Base-by-base conservation (phyloP, 2,888 invertebrate genomes). In the Antheraea assamensis region DNA sequence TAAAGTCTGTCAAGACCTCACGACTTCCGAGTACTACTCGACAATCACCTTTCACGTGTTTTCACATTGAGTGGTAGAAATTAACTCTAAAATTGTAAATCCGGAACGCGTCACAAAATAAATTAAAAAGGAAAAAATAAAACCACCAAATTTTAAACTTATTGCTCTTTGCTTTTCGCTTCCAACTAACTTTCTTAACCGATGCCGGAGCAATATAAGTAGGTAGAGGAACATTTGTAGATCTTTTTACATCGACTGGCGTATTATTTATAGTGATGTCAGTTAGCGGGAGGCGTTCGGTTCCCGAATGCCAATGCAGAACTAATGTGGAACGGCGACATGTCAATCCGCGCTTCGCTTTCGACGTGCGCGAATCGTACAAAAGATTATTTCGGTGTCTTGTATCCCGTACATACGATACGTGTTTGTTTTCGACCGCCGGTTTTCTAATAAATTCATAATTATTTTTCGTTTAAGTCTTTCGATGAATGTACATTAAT, bases 251-350 rank as follows among this genome's bases (percentile, higher is more conserved):
- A 78, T 76, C 88, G 88, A 90, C 82, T 75, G 76, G 72, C n/a
- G 77, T 79, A 73, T 75, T 92, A 92, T 90, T 90, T 91, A 92
- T 93, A 92, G 92, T 88, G 86, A 82, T 89, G 92, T 92, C 92
- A 90, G 88, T 91, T 92, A 90, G 83, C 90, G 83, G 84, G 76
- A 81, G 81, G 83, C 85, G 85, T 88, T 88, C 82, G 88, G 90
- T 90, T 90, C 90, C 90, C 89, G 91, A 91, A 92, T 92, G 85
- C 92, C 90, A 85, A 87, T 88, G 88, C 87, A 85, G 82, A 84
- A 86, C 85, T 87, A 89, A 91, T 90, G 90, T 91, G 88, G 90
- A 86, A 80, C 92, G 88, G 79, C 83, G 85, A 81, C 85, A 79
- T 87, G 90, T 92, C 92, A 90, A 88, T 92, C 92, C 80, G 79